Evolutionary conservation across 2,113 vertebrate species (phyloP), one percentile per base, ranked within the genome.

Genomic region (Ciconia stormi): DNA sequence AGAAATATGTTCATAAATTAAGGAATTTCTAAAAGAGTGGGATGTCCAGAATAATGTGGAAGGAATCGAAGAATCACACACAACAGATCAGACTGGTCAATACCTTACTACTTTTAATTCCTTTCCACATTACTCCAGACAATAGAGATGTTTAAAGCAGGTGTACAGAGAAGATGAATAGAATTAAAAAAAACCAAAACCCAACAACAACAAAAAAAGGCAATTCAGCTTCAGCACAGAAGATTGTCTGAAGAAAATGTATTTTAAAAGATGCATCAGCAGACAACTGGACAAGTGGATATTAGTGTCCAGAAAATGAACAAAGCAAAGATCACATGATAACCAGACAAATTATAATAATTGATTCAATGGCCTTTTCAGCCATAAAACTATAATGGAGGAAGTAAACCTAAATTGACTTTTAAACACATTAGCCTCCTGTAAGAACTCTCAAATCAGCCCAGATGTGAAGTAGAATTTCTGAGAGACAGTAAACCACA

Each of bases 101-200:
- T 66, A 62, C 53, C 84, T 95, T 36, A 73, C 20, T 93, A 79
- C 65, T 96, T 66, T 92, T 87, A 95, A 95, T 97, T 97, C 95
- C 94, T 97, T 97, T 94, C 97, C 97, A 96, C 97, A 96, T 97
- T 97, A 97, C 96, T 97, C 97, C 97, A 97, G 97, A 97, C 97
- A 97, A 97, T 93, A 97, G 94, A 97, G 81, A 91, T 88, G 89
- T 94, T 96, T 93, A 94, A 95, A 91, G 93, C 87, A 88, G 74
- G 84, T 86, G 50, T 95, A 93, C 42, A 92, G 78, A 79, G 70
- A 59, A 85, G 93, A 93, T 89, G 84, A 91, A 11, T 23, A 82
- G 81, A 79, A 79, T 72, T 21, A 52, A 18, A 14, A 14, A 17
- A 38, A 36, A 4, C 9, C 17, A 22, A 3, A 11, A 20, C n/a